Percentiles rank a stretch among this genome's conserved stretches.
phyloP scores from a whole-genome alignment of 2,888 invertebrate genomes.

The Thumatha senex region DNA sequence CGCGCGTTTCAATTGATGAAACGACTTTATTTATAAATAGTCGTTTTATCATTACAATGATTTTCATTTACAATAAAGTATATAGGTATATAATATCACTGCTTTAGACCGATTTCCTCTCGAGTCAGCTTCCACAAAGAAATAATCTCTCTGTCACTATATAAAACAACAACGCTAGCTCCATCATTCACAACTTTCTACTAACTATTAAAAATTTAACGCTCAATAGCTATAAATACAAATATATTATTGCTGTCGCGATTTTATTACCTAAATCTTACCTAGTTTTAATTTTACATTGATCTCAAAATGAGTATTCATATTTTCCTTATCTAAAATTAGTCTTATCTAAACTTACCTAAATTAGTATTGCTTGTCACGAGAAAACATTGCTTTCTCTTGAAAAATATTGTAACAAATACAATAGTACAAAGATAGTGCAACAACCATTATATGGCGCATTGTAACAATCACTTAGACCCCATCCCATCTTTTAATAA shows the following conservation, averaged over 20 bases:
- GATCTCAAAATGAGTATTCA: constrained; percentile 80
- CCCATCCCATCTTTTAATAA: constrained; percentile 42
- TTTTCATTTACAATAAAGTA: no score
- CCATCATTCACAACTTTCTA: constrained; percentile 77
- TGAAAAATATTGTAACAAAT: constrained; percentile 67
- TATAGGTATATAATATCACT: no score
- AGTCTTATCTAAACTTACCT: constrained; percentile 68
- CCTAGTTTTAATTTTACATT: constrained; percentile 70
- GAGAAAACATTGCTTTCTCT: constrained; percentile 75
- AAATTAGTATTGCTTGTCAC: constrained; percentile 81
- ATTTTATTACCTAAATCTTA: constrained; percentile 48
- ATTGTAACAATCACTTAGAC: constrained; percentile 57
- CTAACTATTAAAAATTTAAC: constrained; percentile 80
- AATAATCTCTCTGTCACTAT: constrained; percentile 67
- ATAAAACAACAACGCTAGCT: constrained; percentile 77
- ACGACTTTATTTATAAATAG: no score
- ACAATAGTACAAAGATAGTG: constrained; percentile 54
- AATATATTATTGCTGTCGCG: constrained; percentile 83
- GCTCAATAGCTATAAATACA: constrained; percentile 82
- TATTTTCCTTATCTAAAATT: constrained; percentile 68
- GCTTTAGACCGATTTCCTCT: constrained; percentile 31
- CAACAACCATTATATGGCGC: constrained; percentile 75
- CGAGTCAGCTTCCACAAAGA: constrained; percentile 54
- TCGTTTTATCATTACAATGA: no score
- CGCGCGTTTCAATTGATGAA: no score